Evolutionary conservation across 1,140 invertebrate species (phyloP).

Genomic region (Theocolax elegans): DNA sequence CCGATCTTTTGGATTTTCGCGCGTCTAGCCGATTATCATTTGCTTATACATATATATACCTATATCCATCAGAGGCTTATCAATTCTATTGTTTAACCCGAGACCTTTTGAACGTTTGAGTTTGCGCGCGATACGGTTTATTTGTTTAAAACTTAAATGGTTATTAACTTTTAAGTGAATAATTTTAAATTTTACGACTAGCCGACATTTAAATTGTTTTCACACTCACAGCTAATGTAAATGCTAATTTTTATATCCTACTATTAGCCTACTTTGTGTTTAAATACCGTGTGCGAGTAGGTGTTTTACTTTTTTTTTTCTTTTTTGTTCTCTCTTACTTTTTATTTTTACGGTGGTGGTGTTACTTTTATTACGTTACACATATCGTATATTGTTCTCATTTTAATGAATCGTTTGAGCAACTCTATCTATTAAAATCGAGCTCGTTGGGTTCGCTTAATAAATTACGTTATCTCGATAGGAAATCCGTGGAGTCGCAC

Average conservation of each 20-base stretch:
- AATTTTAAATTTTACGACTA: not conserved
- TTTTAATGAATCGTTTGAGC: no score
- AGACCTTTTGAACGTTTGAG: no score
- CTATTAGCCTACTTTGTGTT: not conserved
- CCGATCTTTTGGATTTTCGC: not conserved
- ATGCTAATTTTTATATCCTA: not conserved
- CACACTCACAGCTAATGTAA: not conserved
- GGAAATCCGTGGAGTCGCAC: no score
- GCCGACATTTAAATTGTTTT: not conserved
- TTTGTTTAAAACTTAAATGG: no score
- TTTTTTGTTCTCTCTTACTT: not conserved
- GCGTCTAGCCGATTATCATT: not conserved
- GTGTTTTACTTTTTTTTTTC: not conserved
- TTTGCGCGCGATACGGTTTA: slow-evolving; percentile 20
- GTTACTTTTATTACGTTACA: no score
- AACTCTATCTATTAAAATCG: no score
- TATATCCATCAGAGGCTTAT: no score
- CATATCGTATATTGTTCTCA: no score
- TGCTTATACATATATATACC: no score
- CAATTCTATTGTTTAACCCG: no score
- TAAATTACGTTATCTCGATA: no score
- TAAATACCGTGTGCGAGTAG: not conserved
- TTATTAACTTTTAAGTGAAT: not conserved
- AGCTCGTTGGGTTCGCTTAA: no score
- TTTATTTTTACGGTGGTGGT: not conserved